phyloP scores from a whole-genome alignment of 2,797 vertebrate species.

The Xenopus petersii region DNA sequence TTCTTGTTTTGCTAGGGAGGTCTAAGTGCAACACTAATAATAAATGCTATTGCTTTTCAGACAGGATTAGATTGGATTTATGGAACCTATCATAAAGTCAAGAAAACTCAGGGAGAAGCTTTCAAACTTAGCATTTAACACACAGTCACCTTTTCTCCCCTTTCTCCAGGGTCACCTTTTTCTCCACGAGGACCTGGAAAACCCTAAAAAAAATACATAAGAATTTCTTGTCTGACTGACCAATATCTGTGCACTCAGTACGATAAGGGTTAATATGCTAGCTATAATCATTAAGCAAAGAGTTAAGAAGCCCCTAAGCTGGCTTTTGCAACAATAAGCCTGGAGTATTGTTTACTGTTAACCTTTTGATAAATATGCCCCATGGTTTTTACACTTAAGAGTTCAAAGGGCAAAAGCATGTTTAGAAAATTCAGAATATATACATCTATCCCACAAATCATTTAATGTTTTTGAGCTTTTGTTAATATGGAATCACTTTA shows the following conservation, averaged over 20 bases:
- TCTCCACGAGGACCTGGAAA: constrained; percentile 94
- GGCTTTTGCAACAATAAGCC: too few relatives aligned
- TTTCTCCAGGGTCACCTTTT: constrained; percentile 94
- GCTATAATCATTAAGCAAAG: neutral
- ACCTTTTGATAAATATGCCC: too few relatives aligned
- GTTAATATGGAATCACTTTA: too few relatives aligned
- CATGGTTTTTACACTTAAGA: too few relatives aligned
- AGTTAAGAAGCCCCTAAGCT: too few relatives aligned
- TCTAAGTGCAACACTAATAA: constrained; percentile 14
- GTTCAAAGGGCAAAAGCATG: too few relatives aligned
- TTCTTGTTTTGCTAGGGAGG: neutral
- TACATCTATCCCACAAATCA: too few relatives aligned
- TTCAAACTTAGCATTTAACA: constrained; percentile 47
- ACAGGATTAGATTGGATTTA: constrained; percentile 51
- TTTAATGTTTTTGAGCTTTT: too few relatives aligned
- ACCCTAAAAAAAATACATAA: constrained; percentile 85
- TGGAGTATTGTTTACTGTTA: too few relatives aligned
- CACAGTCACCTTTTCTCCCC: constrained; percentile 95
- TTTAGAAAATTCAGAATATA: too few relatives aligned
- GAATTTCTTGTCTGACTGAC: constrained; percentile 26
- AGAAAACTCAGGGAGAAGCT: constrained; percentile 51
- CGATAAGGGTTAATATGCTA: neutral
- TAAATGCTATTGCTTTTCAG: constrained; percentile 55
- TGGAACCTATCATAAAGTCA: constrained; percentile 26
- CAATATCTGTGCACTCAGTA: constrained; percentile 4